phyloP scores from a whole-genome alignment of 2,888 invertebrate genomes.

The Cosmopolites sordidus region DNA sequence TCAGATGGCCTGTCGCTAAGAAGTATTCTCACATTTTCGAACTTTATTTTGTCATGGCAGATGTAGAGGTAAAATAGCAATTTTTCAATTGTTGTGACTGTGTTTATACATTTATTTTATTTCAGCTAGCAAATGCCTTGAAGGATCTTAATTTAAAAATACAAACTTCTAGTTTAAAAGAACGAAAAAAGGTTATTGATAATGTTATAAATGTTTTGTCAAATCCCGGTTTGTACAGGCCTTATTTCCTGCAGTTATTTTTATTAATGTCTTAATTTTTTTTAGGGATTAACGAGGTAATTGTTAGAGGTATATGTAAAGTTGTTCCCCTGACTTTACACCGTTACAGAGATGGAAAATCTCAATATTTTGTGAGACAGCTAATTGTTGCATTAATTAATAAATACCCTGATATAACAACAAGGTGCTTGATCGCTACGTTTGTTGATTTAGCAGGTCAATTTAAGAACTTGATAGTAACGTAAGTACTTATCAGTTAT shows the following conservation, averaged over 20 bases:
- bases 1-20: not conserved
- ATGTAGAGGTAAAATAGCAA: conserved; percentile 56
- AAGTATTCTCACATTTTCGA: conserved; percentile 8
- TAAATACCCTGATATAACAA: conserved; percentile 64
- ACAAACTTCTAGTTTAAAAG: conserved; percentile 68
- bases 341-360: conserved; percentile 74
- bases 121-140: conserved; percentile 62
- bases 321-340: conserved; percentile 71
- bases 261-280: conserved; percentile 5
- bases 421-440: conserved; percentile 64
- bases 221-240: conserved; percentile 64
- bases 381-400: conserved; percentile 63
- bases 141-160: conserved; percentile 71
- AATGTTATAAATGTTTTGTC: conserved; percentile 67
- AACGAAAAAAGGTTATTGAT: conserved; percentile 62
- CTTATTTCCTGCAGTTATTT: conserved; percentile 11
- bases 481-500: conserved; percentile 55
- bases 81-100: conserved; percentile 6
- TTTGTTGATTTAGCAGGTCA: conserved; percentile 61
- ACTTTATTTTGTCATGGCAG: conserved; percentile 55
- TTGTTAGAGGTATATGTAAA: conserved; percentile 53
- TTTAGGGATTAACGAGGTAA: conserved; percentile 30
- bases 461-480: conserved; percentile 60
- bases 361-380: conserved; percentile 69
- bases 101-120: conserved; percentile 22